phyloP scores from a whole-genome alignment of 2,888 invertebrate genomes.

The Agrilus mali region DNA sequence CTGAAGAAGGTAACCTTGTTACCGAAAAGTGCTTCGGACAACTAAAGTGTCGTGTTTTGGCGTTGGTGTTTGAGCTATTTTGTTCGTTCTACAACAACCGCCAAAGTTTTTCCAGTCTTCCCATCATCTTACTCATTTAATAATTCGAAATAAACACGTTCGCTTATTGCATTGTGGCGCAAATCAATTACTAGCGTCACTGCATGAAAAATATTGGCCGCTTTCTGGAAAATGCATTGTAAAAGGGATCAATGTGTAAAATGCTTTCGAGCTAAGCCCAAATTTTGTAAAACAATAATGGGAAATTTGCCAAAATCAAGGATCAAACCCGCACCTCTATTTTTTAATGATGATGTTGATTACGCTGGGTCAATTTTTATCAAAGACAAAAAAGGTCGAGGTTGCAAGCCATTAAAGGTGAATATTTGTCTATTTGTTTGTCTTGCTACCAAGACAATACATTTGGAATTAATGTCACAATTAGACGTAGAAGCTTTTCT shows the following conservation, averaged over 20 bases:
- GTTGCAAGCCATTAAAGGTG: slow-evolving; percentile 7
- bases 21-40: too few species aligned
- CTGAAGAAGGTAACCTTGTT: too few species aligned
- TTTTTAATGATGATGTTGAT: slow-evolving; percentile 9
- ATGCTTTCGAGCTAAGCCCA: neutral
- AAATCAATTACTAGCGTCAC: neutral
- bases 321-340: slow-evolving; percentile 1
- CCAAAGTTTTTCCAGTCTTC: slow-evolving; percentile 4
- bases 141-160: too few species aligned
- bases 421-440: slow-evolving; percentile 21
- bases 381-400: slow-evolving; percentile 3
- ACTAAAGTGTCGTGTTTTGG: too few species aligned
- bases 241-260: neutral
- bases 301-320: slow-evolving; percentile 3
- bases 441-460: slow-evolving; percentile 20
- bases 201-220: slow-evolving; percentile 5
- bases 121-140: too few species aligned
- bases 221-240: neutral
- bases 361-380: slow-evolving; percentile 10
- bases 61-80: too few species aligned
- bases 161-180: too few species aligned
- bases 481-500: slow-evolving; percentile 21
- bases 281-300: slow-evolving; percentile 1
- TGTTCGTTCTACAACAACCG: too few species aligned
- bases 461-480: slow-evolving; percentile 22